Conservation (phyloP, 1,140 invertebrate species). For the Diorhabda sublineata region DNA sequence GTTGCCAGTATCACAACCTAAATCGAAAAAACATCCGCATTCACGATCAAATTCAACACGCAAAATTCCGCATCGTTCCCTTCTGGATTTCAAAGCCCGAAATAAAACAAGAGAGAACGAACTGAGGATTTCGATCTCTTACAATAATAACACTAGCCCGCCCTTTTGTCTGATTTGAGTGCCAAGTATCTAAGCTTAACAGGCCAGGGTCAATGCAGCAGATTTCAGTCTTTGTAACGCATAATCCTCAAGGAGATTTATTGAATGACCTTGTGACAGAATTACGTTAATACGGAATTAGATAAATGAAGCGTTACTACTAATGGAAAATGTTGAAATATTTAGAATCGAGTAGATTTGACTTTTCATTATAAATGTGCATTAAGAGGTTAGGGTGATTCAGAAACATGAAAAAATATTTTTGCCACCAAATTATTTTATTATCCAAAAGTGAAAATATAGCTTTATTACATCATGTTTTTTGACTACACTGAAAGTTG, state of each 20-base stretch:
- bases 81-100: neutral
- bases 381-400: no score
- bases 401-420: no score
- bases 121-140: neutral
- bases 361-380: no score
- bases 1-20: no score
- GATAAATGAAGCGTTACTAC: neutral
- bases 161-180: neutral
- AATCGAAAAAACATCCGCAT: no score
- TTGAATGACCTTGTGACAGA: neutral
- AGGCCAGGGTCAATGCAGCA: conserved; percentile 1
- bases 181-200: neutral
- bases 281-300: neutral
- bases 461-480: no score
- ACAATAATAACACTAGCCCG: neutral
- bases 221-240: neutral
- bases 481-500: no score
- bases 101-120: neutral
- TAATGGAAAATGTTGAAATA: no score
- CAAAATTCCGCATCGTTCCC: neutral
- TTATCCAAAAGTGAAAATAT: no score
- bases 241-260: neutral
- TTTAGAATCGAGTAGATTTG: no score
- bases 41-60: neutral
- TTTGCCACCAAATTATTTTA: no score